Evolutionary conservation across 1,140 invertebrate species (phyloP), one percentile per base, ranked within the genome.

Genomic region (Calephelis virginiensis): DNA sequence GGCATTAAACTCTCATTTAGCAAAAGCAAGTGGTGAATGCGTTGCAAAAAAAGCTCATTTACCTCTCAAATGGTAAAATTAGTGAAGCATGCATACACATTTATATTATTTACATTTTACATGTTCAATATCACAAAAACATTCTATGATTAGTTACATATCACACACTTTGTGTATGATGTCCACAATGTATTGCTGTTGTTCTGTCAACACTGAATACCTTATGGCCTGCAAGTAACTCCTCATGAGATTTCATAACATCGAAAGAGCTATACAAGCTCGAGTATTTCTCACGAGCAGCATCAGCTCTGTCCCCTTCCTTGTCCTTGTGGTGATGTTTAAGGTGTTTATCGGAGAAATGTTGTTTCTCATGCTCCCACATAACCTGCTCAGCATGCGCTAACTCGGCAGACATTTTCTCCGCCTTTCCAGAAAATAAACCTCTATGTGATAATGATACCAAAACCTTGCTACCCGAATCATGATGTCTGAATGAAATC

Each of bases 201-300:
- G 74, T 74, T 75, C 77, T 74, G 75, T 76, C 74, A 78, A 81
- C 78, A 82, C 72, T 76, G 71, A 80, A 76, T 89, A 90, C 88
- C 88, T 90, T 86, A 71, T 89, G 77, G 64, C 82, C 81, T 11
- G 78, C 83, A 38, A 78, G 83, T 66, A 87, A 77, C 62, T 87
- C 84, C 73, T 83, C 82, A 75, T 82, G 84, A 68, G 82, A 77
- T 82, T 90, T 91, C 72, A 92, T 85, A 73, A 92, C 91, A 79
- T 93, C 93, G 70, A 93, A 91, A 69, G 89, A 89, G 77, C 82
- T 91, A 68, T 92, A 91, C 78, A 92, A 89, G 81, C 89, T 92
- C 71, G 82, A 89, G 82, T 93, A 93, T 74, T 89, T 91, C 75
- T 93, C 92, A 56, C 81, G 80, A 71, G 72, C 82, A 65, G 71